Evolutionary conservation across 2,113 vertebrate genomes (phyloP).

Genomic region (Cyanoderma ruficeps): DNA sequence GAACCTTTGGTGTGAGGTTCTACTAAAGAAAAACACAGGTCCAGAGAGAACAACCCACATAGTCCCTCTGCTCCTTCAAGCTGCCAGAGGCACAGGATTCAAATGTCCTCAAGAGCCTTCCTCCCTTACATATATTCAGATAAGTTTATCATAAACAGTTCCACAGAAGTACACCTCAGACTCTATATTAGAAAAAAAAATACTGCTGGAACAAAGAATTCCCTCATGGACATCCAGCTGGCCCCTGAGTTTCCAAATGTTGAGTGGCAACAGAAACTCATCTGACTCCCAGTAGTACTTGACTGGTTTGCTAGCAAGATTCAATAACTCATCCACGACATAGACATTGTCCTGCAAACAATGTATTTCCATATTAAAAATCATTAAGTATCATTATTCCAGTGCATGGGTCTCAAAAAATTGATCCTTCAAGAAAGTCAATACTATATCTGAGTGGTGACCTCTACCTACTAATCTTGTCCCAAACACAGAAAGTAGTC

Average conservation of each 20-base stretch:
- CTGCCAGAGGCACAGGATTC: background rate
- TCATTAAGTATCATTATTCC: background rate
- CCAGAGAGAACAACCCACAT: background rate
- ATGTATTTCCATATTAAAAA: background rate
- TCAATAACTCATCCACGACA: background rate
- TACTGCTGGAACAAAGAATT: background rate
- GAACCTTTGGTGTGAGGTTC: background rate
- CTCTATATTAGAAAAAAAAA: background rate
- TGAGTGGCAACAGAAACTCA: background rate
- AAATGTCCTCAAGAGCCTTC: background rate
- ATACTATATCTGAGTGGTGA: background rate
- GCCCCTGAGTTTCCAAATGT: background rate
- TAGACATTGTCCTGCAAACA: background rate
- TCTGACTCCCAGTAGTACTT: background rate
- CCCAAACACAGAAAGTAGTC: background rate
- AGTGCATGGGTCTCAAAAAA: background rate
- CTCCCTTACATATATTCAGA: background rate
- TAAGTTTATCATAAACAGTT: background rate
- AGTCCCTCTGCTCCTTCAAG: slow-evolving; percentile 5
- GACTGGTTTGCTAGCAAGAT: background rate
- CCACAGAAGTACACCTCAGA: background rate
- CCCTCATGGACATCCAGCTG: background rate
- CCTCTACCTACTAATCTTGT: background rate
- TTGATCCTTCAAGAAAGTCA: background rate
- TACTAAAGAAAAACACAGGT: background rate